Evolutionary conservation across 2,113 vertebrate genomes (phyloP).

Genomic region (Prolemur simus): DNA sequence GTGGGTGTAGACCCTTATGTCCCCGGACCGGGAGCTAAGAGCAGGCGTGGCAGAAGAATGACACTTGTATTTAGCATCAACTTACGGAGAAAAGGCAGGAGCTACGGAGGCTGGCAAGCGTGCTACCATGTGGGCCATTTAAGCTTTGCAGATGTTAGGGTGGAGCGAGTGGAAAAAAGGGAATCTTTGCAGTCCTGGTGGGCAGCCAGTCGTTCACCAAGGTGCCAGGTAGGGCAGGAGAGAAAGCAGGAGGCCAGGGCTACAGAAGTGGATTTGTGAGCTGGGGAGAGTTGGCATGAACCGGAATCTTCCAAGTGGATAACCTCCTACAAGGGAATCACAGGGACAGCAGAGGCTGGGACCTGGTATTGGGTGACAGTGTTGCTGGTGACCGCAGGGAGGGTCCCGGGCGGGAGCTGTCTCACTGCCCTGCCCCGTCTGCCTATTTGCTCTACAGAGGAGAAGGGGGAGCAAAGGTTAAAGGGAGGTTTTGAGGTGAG

Average conservation of each 20-base stretch:
- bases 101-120: rapidly evolving
- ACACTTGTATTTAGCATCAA: background rate
- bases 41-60: rapidly evolving
- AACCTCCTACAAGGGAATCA: background rate
- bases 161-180: no score
- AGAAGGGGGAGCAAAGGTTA: background rate
- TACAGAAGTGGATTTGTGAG: rapidly evolving
- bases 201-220: rapidly evolving
- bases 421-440: background rate
- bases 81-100: rapidly evolving
- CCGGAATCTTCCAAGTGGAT: background rate
- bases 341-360: background rate
- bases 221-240: background rate
- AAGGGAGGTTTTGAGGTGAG: no score
- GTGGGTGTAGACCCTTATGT: rapidly evolving
- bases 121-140: rapidly evolving
- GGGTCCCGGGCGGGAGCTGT: background rate
- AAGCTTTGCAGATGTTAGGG: background rate
- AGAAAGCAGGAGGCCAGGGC: no score
- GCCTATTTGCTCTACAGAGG: background rate
- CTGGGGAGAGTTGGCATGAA: rapidly evolving
- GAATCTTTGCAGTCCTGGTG: rapidly evolving
- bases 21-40: rapidly evolving
- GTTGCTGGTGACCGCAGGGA: rapidly evolving
- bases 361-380: background rate